Conservation (phyloP, 2,113 vertebrate genomes). For the Falcunculus frontatus region DNA sequence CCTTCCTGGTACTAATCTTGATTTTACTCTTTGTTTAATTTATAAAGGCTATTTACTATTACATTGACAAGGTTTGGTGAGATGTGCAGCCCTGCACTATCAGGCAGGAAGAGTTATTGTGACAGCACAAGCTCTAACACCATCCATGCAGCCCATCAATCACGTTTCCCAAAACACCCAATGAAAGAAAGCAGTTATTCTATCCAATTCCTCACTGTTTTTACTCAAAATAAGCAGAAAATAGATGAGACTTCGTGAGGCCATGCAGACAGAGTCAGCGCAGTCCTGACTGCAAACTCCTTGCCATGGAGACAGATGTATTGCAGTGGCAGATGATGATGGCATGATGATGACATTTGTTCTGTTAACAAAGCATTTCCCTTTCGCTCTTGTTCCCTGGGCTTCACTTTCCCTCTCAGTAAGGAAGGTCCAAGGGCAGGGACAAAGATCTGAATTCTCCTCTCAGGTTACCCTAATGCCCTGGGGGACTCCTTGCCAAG, state of each 20-base stretch:
- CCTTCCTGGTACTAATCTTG: background rate
- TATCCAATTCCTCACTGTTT: background rate
- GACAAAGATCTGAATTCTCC: background rate
- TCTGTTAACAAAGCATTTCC: accelerated
- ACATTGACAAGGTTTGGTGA: background rate
- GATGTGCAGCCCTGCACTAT: background rate
- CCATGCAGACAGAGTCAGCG: background rate
- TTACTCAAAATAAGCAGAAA: background rate
- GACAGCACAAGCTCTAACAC: background rate
- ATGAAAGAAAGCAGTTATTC: background rate
- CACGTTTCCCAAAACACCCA: background rate
- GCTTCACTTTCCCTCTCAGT: background rate
- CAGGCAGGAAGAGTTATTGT: background rate
- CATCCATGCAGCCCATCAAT: background rate
- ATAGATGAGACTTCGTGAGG: background rate
- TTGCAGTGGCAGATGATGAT: background rate
- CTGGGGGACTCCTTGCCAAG: background rate
- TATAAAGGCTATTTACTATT: background rate
- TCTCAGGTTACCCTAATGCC: background rate
- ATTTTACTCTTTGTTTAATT: background rate
- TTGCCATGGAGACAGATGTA: background rate
- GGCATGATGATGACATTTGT: background rate
- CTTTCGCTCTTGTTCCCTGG: background rate
- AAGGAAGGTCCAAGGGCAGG: background rate
- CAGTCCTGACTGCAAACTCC: background rate